Conservation (phyloP, 1,140 invertebrate genomes). For the Tribolium madens region DNA sequence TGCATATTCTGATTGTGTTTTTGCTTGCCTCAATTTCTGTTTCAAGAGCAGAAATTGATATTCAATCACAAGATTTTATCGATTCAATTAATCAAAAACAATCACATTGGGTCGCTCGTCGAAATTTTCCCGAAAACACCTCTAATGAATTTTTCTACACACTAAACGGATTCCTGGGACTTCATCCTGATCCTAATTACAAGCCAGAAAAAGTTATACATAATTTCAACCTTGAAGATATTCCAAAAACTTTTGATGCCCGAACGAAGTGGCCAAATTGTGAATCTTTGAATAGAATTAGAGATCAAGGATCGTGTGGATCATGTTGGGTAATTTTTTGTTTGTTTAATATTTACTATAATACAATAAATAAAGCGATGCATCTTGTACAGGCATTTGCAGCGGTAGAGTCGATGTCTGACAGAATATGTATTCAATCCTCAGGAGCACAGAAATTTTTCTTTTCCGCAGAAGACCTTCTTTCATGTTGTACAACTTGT, state of each 20-base stretch:
- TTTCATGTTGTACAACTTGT: conserved; percentile 84
- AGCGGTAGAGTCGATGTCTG: conserved; percentile 76
- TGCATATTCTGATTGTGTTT: neutral
- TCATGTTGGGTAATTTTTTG: conserved; percentile 64
- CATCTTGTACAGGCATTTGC: conserved; percentile 50
- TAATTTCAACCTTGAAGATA: neutral
- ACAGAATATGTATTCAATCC: conserved; percentile 86
- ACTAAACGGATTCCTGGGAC: conserved; percentile 1
- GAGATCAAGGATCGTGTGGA: conserved; percentile 31
- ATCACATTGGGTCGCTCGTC: conserved; percentile 53
- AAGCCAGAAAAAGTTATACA: neutral
- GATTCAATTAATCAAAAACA: conserved; percentile 70
- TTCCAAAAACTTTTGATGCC: conserved; percentile 40
- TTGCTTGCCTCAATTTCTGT: conserved; percentile 4
- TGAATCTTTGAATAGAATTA: conserved; percentile 7
- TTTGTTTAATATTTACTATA: conserved; percentile 73
- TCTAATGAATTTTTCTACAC: neutral
- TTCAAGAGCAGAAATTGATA: conserved; percentile 54
- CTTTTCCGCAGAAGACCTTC: conserved; percentile 87
- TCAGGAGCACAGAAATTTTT: conserved; percentile 78
- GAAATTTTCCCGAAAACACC: conserved; percentile 35
- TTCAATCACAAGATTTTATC: conserved; percentile 75
- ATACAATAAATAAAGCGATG: conserved; percentile 57
- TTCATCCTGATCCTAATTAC: conserved; percentile 17
- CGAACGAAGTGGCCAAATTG: conserved; percentile 35